Percentiles rank a stretch among this genome's conserved stretches.
phyloP scores from a whole-genome alignment of 1,140 invertebrate genomes.

The Steinernema feltiae region DNA sequence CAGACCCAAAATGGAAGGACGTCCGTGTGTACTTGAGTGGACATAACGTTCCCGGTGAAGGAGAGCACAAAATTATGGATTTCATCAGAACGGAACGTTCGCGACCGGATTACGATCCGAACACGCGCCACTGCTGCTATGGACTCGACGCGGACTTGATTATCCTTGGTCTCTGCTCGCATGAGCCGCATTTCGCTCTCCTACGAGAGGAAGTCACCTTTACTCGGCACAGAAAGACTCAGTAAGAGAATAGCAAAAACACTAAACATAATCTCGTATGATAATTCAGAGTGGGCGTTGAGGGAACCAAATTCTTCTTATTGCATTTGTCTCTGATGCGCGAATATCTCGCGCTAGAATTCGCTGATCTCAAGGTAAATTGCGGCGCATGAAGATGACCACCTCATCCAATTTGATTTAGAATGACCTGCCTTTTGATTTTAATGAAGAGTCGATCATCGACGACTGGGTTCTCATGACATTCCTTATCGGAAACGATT shows the following conservation, averaged over 20 bases:
- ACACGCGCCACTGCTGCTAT: slow-evolving; percentile 90
- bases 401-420: slow-evolving; percentile 30
- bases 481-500: slow-evolving; percentile 99
- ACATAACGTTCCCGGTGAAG: slow-evolving; percentile 86
- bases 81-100: slow-evolving; percentile 85
- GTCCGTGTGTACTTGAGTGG: slow-evolving; percentile 60
- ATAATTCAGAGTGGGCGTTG: slow-evolving; percentile 63
- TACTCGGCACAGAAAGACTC: slow-evolving; percentile 77
- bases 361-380: slow-evolving; percentile 68
- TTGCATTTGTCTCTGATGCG: slow-evolving; percentile 82
- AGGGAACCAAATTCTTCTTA: slow-evolving; percentile 84
- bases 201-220: slow-evolving; percentile 85
- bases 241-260: slow-evolving; percentile 62
- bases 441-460: slow-evolving; percentile 70
- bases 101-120: slow-evolving; percentile 89
- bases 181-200: slow-evolving; percentile 90
- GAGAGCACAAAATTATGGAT: slow-evolving; percentile 98
- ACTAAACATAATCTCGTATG: slow-evolving; percentile 51
- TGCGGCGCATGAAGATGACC: neutral
- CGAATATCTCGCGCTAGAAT: slow-evolving; percentile 88
- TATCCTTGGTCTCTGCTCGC: slow-evolving; percentile 91
- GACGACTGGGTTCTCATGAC: slow-evolving; percentile 99
- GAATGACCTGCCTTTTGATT: slow-evolving; percentile 67
- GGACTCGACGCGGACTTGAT: slow-evolving; percentile 94
- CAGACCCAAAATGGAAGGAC: slow-evolving; percentile 72